Evolutionary conservation across 2,113 vertebrate species (phyloP).

Genomic region (Sorex fumeus): DNA sequence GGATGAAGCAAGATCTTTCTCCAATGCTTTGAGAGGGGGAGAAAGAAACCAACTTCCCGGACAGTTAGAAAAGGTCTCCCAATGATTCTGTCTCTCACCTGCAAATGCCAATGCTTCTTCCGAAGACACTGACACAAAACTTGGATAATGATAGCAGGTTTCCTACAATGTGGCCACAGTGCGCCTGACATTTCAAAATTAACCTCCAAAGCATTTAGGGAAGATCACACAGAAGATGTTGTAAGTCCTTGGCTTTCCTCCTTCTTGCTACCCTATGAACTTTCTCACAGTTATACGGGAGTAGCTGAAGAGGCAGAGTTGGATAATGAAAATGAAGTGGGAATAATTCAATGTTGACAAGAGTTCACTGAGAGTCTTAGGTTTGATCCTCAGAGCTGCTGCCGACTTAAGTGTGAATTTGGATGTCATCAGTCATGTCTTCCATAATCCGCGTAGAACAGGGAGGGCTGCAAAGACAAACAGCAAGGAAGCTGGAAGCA

Average conservation of each 20-base stretch:
- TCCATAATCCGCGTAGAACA: neutral
- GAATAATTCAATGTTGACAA: constrained; percentile 54
- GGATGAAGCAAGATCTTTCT: neutral
- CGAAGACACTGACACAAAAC: neutral
- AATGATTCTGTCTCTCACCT: rapidly evolving
- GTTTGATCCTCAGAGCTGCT: neutral
- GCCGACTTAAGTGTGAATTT: constrained; percentile 36
- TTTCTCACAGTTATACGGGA: neutral
- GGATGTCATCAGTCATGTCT: constrained; percentile 4
- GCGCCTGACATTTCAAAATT: constrained; percentile 26
- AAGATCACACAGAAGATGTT: neutral
- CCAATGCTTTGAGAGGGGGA: neutral
- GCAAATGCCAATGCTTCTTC: neutral
- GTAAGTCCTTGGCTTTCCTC: neutral
- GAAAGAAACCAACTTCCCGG: neutral
- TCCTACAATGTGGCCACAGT: neutral
- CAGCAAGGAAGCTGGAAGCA: neutral
- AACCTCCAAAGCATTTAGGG: neutral
- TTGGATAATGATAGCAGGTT: neutral
- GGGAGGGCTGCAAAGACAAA: no score
- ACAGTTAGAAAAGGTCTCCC: neutral
- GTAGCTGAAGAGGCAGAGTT: neutral
- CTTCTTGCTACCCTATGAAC: neutral
- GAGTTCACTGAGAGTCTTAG: neutral
- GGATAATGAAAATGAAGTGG: neutral